Base-by-base conservation (phyloP, 1,140 invertebrate genomes). In the Spodoptera frugiperda region DNA sequence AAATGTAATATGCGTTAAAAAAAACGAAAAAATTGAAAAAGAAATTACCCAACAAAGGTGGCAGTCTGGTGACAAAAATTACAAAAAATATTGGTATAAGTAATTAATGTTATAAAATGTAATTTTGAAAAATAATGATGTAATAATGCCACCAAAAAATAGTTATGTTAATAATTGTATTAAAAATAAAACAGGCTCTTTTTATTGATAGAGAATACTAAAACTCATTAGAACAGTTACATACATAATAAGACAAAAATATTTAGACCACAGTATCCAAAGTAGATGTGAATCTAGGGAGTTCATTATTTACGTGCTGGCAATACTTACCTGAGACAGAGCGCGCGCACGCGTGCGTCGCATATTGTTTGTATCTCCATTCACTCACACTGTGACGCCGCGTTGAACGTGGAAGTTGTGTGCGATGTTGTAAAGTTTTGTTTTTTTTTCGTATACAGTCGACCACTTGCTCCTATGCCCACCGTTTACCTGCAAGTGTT, bases 301-400 rank as follows among this genome's bases (percentile, higher is more conserved):
- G 17, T 25, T 57, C 57, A 17, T 44, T 4, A 61, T 49, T 55
- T 21, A 49, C 21, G 44, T 2, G n/a, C 59, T 84, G 75, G 86
- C 84, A 87, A 87, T 80, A 83, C 83, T 72, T 68, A 68, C 71
- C 67, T 82, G 54, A 74, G 79, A 77, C 67, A 78, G 78, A 85
- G 84, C 84, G 79, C 83, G 79, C 82, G 82, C 81, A 73, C 72
- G 72, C 80, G 80, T 78, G 81, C 80, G 79, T 79, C 79, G 80
- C 78, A 82, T 82, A 82, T 83, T 88, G 76, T 71, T 72, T 79
- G 54, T 77, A 63, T 77, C 48, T 74, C 63, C 85, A 92, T 89
- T 90, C 89, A 90, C 90, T 84, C 91, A 91, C 90, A 93, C 91
- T 88, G 81, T 86, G 84, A 83, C 87, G 84, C 83, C 73, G 77